These are phyloP conservation scores for Melierax canorus DNA, from an alignment of 2,113 vertebrate species.

Conservation along the genomic window DNA sequence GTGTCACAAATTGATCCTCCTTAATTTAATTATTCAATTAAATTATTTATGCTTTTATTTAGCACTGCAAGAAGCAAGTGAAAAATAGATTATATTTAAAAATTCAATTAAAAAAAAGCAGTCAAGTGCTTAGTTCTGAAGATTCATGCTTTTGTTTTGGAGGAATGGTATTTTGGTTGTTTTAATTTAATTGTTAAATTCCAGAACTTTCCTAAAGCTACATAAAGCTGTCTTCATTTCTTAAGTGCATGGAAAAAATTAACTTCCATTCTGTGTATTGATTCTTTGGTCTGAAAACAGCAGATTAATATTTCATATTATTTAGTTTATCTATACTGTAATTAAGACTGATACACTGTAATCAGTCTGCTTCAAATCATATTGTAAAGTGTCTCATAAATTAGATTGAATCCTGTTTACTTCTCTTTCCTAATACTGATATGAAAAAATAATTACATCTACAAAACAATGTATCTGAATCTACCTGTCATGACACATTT, in stretches of 20 bases:
- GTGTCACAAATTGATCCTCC: conserved; percentile 3
- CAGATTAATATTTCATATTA: conserved; percentile 45
- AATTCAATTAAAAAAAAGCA: neutral
- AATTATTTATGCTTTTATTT: conserved; percentile 25
- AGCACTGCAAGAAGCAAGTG: neutral
- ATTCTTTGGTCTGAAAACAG: conserved; percentile 40
- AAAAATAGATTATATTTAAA: neutral
- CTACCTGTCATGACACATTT: neutral
- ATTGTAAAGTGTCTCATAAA: conserved; percentile 16
- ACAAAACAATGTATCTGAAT: neutral
- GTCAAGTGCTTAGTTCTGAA: neutral
- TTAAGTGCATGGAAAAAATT: neutral
- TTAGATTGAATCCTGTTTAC: conserved; percentile 6
- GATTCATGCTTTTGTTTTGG: neutral
- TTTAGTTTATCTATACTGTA: conserved; percentile 28
- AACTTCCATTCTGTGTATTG: conserved; percentile 19
- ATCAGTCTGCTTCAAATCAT: conserved; percentile 45
- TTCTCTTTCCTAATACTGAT: conserved; percentile 17
- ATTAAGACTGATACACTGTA: conserved; percentile 27
- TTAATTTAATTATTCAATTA: conserved; percentile 28
- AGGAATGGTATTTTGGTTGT: neutral
- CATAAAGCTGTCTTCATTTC: conserved; percentile 24
- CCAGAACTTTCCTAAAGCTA: conserved; percentile 8
- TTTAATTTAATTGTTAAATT: conserved; percentile 1
- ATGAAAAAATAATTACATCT: conserved; percentile 12